Evolutionary conservation across 92 coral and sea anemone genomes (phyloP).

Genomic region (Palythoa heliodiscus): DNA sequence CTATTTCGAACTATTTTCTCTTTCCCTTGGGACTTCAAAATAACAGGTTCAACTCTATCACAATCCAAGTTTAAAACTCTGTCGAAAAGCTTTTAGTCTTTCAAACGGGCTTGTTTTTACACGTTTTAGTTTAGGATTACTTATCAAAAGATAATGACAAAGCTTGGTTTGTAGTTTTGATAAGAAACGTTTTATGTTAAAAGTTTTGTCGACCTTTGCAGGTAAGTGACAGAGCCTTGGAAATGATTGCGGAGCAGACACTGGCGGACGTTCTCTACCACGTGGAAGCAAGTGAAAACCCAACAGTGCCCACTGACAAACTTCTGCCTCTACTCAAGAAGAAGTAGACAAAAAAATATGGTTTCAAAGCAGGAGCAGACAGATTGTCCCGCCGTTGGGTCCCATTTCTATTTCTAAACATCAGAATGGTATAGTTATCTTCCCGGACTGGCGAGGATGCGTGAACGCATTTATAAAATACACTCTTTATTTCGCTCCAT

Average conservation of each 20-base stretch:
- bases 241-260: constrained; percentile 35
- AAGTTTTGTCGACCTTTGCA: constrained; percentile 18
- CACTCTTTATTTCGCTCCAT: too few species aligned
- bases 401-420: not conserved
- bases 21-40: too few species aligned
- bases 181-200: not conserved
- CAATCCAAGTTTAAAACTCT: too few species aligned
- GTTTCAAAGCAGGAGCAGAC: not conserved
- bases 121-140: not conserved
- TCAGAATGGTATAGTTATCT: too few species aligned
- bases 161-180: not conserved
- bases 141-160: not conserved
- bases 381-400: not conserved
- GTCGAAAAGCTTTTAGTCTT: not conserved
- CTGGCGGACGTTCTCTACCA: constrained; percentile 36
- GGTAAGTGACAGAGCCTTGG: constrained; percentile 44
- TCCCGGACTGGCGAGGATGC: too few species aligned
- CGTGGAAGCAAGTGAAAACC: constrained; percentile 41
- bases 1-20: too few species aligned
- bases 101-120: not conserved
- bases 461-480: too few species aligned
- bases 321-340: constrained; percentile 33
- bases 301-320: constrained; percentile 32
- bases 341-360: not conserved
- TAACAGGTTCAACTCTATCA: too few species aligned